Conservation (phyloP, 2,113 vertebrate genomes). For the Oncorhynchus clarkii region DNA sequence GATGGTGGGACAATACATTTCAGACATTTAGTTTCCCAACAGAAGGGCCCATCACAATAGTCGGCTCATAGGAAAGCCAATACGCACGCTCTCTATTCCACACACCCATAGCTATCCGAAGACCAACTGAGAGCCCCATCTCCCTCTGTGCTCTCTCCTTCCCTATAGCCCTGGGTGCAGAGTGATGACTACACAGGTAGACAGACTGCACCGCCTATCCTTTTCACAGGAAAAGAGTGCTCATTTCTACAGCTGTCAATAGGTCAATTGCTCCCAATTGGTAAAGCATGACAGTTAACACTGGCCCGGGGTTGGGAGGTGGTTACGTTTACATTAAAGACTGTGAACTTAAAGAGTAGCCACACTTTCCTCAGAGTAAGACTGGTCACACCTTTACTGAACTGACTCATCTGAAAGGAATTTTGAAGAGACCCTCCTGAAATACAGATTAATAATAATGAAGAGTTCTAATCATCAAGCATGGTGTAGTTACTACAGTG, state of each 20-base stretch:
- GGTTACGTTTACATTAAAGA: not conserved
- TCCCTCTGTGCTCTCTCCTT: not conserved
- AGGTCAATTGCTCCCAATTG: conserved; percentile 60
- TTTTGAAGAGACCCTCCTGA: not conserved
- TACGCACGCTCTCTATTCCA: not conserved
- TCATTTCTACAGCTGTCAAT: conserved; percentile 45
- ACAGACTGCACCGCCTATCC: not conserved
- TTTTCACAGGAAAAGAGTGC: conserved; percentile 17
- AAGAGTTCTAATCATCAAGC: not conserved
- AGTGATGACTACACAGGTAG: conserved; percentile 30
- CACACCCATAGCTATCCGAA: not conserved
- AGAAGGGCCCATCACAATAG: not conserved
- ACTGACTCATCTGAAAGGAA: too few relatives aligned
- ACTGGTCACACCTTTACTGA: not conserved
- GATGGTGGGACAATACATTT: conserved; percentile 16
- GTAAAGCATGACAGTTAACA: conserved; percentile 54
- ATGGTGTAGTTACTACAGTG: not conserved
- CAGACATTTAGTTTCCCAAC: not conserved
- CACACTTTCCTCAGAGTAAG: not conserved
- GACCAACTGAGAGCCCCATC: too few relatives aligned
- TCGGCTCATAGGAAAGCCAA: not conserved
- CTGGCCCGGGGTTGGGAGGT: conserved; percentile 44
- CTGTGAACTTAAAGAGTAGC: not conserved
- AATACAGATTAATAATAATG: not conserved
- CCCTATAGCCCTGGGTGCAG: conserved; percentile 19